phyloP scores from a whole-genome alignment of 2,797 vertebrate species.

The Hirundo rustica region DNA sequence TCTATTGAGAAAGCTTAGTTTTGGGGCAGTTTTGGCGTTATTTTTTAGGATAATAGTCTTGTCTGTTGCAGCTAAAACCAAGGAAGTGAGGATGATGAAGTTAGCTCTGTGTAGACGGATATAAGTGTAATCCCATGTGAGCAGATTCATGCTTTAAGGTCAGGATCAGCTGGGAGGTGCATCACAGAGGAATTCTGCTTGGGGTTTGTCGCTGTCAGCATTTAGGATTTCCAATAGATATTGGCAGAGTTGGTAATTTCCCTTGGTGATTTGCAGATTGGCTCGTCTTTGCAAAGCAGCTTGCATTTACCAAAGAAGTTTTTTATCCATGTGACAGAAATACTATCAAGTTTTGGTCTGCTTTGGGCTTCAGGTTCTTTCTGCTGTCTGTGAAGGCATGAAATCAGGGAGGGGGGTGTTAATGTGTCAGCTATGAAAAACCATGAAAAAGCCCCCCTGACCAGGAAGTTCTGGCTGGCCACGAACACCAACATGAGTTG shows the following conservation, averaged over 20 bases:
- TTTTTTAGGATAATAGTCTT: not conserved
- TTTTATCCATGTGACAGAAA: not conserved
- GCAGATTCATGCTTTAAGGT: not conserved
- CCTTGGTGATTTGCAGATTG: not conserved
- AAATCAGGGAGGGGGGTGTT: not conserved
- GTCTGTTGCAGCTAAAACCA: not conserved
- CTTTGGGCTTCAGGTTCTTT: not conserved
- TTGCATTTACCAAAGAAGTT: not conserved
- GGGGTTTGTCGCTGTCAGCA: not conserved
- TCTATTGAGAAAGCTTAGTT: not conserved
- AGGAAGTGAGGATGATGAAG: not conserved
- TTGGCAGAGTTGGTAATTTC: not conserved
- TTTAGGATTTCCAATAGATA: not conserved
- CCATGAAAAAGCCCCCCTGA: accelerated
- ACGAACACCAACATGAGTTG: not conserved
- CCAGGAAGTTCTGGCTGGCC: not conserved
- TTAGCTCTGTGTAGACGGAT: not conserved
- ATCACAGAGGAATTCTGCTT: not conserved
- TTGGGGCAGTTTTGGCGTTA: not conserved
- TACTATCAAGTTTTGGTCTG: not conserved
- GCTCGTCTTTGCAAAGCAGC: not conserved
- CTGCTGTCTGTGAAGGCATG: not conserved
- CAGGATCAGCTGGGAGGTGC: not conserved
- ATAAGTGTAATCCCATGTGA: not conserved
- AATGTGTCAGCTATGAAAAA: not conserved